Conservation (phyloP, 2,888 invertebrate genomes). For the Cloeon dipterum region DNA sequence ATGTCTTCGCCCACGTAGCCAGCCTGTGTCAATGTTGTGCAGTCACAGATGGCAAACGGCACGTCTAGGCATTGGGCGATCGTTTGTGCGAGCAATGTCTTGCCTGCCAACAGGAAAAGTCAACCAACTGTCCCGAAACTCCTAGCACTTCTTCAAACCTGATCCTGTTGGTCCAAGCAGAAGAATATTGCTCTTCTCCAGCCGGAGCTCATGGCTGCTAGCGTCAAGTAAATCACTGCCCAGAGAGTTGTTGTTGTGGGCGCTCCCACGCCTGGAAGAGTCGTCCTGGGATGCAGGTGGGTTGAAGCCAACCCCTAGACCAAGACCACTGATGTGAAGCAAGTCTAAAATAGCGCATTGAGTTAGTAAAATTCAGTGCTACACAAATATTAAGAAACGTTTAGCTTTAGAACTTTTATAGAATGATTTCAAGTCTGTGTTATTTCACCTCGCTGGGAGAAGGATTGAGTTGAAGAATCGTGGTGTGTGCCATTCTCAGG, state of each 20-base stretch:
- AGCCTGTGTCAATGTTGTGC: slow-evolving; percentile 85
- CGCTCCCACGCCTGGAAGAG: slow-evolving; percentile 5
- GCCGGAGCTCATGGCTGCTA: slow-evolving; percentile 53
- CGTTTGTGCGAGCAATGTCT: slow-evolving; percentile 90
- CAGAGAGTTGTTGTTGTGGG: slow-evolving; percentile 7
- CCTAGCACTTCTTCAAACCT: slow-evolving; percentile 5
- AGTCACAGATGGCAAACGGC: slow-evolving; percentile 97
- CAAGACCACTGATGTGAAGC: slow-evolving; percentile 61
- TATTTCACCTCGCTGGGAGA: slow-evolving; percentile 41
- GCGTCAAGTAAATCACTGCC: slow-evolving; percentile 61
- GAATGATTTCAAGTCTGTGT: no score
- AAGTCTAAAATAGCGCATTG: slow-evolving; percentile 41
- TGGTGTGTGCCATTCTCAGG: slow-evolving; percentile 30
- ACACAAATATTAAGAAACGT: no score
- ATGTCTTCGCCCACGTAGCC: slow-evolving; percentile 99
- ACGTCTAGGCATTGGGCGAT: slow-evolving; percentile 95
- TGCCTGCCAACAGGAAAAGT: slow-evolving; percentile 52
- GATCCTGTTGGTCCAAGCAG: slow-evolving; percentile 93
- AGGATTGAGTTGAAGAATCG: slow-evolving; percentile 40
- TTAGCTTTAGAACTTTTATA: no score
- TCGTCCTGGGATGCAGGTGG: slow-evolving; percentile 21
- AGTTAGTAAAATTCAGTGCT: not conserved
- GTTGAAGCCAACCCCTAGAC: slow-evolving; percentile 31
- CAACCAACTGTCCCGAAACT: not conserved
- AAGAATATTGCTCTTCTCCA: slow-evolving; percentile 93